Evolutionary conservation across 2,888 invertebrate genomes (phyloP).

Genomic region (Micoletzkya japonica): DNA sequence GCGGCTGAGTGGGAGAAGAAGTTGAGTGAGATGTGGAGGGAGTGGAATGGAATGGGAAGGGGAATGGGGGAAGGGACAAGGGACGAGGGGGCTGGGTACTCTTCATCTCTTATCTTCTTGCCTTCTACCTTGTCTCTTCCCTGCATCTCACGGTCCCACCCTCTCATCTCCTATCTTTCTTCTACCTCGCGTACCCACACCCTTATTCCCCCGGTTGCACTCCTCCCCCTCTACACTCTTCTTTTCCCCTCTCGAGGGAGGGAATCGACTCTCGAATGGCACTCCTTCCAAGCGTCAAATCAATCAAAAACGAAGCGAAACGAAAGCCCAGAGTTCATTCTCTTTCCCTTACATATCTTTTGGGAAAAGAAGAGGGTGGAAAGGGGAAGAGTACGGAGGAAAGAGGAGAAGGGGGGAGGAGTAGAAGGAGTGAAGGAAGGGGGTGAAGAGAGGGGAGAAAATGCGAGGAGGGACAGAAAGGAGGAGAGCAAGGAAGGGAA

Average conservation of each 20-base stretch:
- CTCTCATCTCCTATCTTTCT: background rate
- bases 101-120: too few species aligned
- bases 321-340: too few species aligned
- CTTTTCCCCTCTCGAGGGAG: too few species aligned
- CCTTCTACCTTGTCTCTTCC: background rate
- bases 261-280: too few species aligned
- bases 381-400: background rate
- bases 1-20: too few species aligned
- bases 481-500: too few species aligned
- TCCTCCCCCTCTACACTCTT: slow-evolving; percentile 5
- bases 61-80: background rate
- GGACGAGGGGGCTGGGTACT: background rate
- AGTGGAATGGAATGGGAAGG: background rate
- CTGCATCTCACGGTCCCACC: background rate
- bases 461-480: too few species aligned
- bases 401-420: background rate
- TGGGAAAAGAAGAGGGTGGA: background rate
- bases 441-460: too few species aligned
- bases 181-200: slow-evolving; percentile 6
- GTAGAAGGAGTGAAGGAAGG: background rate
- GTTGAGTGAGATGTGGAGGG: background rate
- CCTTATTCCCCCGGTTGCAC: too few species aligned
- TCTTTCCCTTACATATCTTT: too few species aligned
- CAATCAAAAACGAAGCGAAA: slow-evolving; percentile 23
- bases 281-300: slow-evolving; percentile 13